Evolutionary conservation across 2,113 vertebrate species (phyloP), one percentile per base, ranked within the genome.

Genomic region (Coryphaenoides rupestris): DNA sequence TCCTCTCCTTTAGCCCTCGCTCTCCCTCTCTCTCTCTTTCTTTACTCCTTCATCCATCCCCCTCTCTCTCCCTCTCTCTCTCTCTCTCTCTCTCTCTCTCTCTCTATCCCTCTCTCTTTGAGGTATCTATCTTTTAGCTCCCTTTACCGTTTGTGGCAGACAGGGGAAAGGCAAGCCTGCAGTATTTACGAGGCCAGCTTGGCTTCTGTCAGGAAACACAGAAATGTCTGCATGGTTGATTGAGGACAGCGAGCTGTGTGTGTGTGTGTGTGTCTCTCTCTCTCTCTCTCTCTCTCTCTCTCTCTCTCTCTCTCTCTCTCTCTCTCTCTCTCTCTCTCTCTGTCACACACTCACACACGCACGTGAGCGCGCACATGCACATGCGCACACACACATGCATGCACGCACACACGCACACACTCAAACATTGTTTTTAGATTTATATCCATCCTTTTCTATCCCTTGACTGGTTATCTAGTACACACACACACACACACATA

Each of bases 121-220:
- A 28, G 26, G 26, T 6, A 3, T 33, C 28, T 33, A 5, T 33
- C 28, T 33, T 33, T 33, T 5, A 33, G 61, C 67, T 72, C 60
- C 24, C 56, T 62, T 56, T 63, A 59, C 70, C 75, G 14, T 66
- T 64, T 76, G 70, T 70, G 68, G 67, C 66, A 73, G 63, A 66
- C 76, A 54, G 61, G 62, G 72, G 60, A 73, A 77, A 81, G 40
- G 60, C 47, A 19, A 28, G 53, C 65, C 46, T 86, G 74, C 84
- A 83, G 77, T 82, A 77, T 89, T 88, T 83, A 87, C 78, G 71
- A 80, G 79, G 80, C 58, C 65, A 67, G 74, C 66, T 83, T 84
- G 83, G 79, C 70, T 69, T 75, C 77, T 60, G 60, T 70, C 63
- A 75, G 86, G 74, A 83, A 87, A 76, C 68, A 63, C 53, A 71